phyloP scores from a whole-genome alignment of 2,888 invertebrate genomes.

The Apodemia hepburni region DNA sequence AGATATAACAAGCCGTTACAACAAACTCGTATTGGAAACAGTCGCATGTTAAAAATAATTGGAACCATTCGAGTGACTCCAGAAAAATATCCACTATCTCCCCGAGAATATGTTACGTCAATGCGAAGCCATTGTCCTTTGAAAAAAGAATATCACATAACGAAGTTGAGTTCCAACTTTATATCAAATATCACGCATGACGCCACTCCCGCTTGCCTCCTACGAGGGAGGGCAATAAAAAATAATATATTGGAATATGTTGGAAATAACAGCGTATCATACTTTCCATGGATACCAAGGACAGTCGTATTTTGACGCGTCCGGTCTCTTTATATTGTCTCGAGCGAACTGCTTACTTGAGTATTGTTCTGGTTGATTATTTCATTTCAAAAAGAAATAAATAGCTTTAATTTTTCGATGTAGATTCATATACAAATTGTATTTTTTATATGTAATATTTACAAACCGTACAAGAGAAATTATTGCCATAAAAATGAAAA shows the following conservation, averaged over 20 bases:
- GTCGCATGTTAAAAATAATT: constrained; percentile 69
- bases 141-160: constrained; percentile 78
- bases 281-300: constrained; percentile 66
- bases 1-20: constrained; percentile 40
- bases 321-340: constrained; percentile 72
- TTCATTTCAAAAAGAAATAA: constrained; percentile 37
- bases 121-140: constrained; percentile 73
- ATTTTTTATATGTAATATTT: too few relatives aligned
- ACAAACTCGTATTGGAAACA: constrained; percentile 63
- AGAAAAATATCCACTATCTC: constrained; percentile 69
- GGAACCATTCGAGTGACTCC: constrained; percentile 59
- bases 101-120: constrained; percentile 70
- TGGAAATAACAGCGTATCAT: constrained; percentile 80
- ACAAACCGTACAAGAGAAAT: too few relatives aligned
- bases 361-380: constrained; percentile 56
- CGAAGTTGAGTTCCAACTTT: constrained; percentile 79
- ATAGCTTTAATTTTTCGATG: neutral
- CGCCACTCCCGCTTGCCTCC: constrained; percentile 55
- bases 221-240: constrained; percentile 72
- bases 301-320: constrained; percentile 69
- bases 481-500: too few relatives aligned
- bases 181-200: constrained; percentile 81
- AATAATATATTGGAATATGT: constrained; percentile 82
- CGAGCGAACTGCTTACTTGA: constrained; percentile 57
- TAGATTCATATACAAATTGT: too few relatives aligned